Evolutionary conservation across 2,888 invertebrate species (phyloP).

Genomic region (Drosophila aldrichi): DNA sequence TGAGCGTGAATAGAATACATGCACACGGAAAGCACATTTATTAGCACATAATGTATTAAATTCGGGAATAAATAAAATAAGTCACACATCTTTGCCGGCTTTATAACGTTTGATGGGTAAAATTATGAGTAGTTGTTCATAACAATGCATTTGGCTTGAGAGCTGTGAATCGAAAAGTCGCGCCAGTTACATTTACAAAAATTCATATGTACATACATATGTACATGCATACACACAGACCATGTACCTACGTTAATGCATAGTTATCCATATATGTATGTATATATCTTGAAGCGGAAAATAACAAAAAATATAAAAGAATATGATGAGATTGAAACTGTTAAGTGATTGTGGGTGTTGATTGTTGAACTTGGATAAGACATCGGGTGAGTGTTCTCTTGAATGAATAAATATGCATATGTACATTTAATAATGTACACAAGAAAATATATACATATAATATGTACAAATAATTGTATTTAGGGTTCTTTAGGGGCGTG

Average conservation of each 20-base stretch:
- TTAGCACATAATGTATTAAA: constrained; percentile 23
- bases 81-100: not conserved
- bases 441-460: too few species aligned
- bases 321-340: constrained; percentile 39
- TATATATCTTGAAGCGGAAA: constrained; percentile 35
- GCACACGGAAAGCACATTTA: constrained; percentile 1
- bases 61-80: constrained; percentile 28
- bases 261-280: not conserved
- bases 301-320: constrained; percentile 32
- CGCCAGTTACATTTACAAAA: constrained; percentile 14
- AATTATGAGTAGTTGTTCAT: not conserved
- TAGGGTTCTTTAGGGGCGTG: too few species aligned
- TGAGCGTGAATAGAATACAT: constrained; percentile 12
- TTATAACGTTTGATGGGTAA: constrained; percentile 1
- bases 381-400: constrained; percentile 30
- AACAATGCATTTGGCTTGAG: constrained; percentile 17
- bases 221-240: not conserved
- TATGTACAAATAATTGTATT: too few species aligned
- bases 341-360: constrained; percentile 38
- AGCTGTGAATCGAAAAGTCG: constrained; percentile 5
- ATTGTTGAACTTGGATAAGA: constrained; percentile 39
- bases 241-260: not conserved
- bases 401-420: not conserved
- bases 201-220: not conserved
- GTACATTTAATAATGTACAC: too few species aligned